These are phyloP conservation scores for Manduca sexta DNA, from an alignment of 1,140 invertebrate genomes.

Conservation along the genomic window DNA sequence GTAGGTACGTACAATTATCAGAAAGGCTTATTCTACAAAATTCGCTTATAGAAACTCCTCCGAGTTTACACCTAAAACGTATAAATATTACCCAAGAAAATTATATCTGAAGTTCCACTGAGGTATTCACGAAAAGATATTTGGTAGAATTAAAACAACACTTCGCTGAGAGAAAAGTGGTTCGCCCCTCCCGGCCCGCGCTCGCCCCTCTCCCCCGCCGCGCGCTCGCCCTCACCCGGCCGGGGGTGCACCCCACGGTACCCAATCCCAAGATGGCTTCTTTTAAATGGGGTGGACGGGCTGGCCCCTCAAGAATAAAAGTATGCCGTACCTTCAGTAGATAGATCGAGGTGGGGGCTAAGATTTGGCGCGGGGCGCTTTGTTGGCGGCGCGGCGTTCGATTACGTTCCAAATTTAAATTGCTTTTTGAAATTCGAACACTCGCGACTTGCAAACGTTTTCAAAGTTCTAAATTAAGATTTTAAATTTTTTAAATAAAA, in stretches of 20 bases:
- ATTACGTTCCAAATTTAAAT: slow-evolving; percentile 46
- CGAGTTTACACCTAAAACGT: slow-evolving; percentile 47
- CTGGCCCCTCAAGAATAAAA: slow-evolving; percentile 65
- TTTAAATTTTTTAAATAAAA: not conserved
- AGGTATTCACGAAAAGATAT: slow-evolving; percentile 72
- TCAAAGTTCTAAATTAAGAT: not conserved
- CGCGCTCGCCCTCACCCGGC: slow-evolving; percentile 17
- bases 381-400: slow-evolving; percentile 34
- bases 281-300: slow-evolving; percentile 67
- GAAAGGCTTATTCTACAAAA: slow-evolving; percentile 14
- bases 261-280: slow-evolving; percentile 65
- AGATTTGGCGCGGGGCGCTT: slow-evolving; percentile 25
- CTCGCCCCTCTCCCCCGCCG: slow-evolving; percentile 19
- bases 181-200: slow-evolving; percentile 26
- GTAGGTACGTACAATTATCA: slow-evolving; percentile 13
- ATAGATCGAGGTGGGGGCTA: slow-evolving; percentile 45
- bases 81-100: slow-evolving; percentile 60
- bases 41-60: slow-evolving; percentile 17
- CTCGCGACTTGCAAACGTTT: slow-evolving; percentile 9
- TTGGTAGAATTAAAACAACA: slow-evolving; percentile 72
- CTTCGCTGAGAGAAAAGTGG: slow-evolving; percentile 63
- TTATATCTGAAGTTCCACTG: slow-evolving; percentile 66
- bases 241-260: slow-evolving; percentile 30
- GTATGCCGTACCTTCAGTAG: slow-evolving; percentile 51
- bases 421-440: slow-evolving; percentile 44